phyloP scores from a whole-genome alignment of 2,888 invertebrate genomes.

The Heliconius charithonia region DNA sequence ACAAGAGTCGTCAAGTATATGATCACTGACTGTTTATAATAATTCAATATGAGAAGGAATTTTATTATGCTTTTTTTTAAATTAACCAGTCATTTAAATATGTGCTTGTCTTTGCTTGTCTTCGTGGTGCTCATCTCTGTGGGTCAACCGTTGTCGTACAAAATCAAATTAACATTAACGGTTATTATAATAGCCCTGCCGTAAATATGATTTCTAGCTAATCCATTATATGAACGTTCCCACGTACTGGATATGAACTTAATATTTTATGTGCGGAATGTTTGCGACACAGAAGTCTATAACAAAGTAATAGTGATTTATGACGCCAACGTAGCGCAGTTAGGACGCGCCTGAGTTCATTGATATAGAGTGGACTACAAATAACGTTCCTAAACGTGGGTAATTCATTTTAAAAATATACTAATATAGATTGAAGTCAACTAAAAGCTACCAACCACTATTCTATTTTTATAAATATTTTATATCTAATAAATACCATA shows the following conservation, averaged over 20 bases:
- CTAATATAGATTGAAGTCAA: neutral
- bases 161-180: neutral
- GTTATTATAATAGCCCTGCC: neutral
- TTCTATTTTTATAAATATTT: neutral
- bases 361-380: neutral
- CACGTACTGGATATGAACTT: neutral
- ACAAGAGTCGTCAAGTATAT: conserved; percentile 4
- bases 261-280: neutral
- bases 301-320: conserved; percentile 14
- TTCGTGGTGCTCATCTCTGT: no score
- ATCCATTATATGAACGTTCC: neutral
- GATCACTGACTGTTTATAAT: neutral
- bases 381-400: no score
- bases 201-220: neutral
- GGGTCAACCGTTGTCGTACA: neutral
- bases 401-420: neutral
- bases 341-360: neutral
- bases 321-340: neutral
- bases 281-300: conserved; percentile 13
- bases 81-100: neutral
- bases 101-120: neutral
- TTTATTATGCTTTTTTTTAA: neutral
- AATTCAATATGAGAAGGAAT: conserved; percentile 50
- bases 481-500: no score
- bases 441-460: neutral